Evolutionary conservation across 2,888 invertebrate species (phyloP).

Genomic region (Tillus elongatus): DNA sequence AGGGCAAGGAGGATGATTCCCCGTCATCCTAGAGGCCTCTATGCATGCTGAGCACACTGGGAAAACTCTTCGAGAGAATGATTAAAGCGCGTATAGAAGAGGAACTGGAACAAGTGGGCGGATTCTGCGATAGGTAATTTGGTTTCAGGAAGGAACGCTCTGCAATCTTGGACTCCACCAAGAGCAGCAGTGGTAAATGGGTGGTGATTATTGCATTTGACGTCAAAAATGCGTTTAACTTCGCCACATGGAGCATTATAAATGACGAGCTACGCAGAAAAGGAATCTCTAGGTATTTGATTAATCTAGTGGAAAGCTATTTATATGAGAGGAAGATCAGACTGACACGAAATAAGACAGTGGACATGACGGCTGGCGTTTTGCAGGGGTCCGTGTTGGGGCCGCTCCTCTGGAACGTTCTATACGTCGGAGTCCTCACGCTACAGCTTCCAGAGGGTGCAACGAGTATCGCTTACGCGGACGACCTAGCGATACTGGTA

Average conservation of each 20-base stretch:
- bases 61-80: not conserved
- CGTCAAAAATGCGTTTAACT: conserved; percentile 15
- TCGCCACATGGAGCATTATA: conserved; percentile 15
- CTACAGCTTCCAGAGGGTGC: conserved; percentile 8
- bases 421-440: conserved; percentile 14
- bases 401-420: conserved; percentile 14
- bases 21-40: not conserved
- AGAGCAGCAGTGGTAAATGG: not conserved
- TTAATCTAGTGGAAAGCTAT: conserved; percentile 10
- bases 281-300: conserved; percentile 9
- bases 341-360: not conserved
- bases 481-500: conserved; percentile 7
- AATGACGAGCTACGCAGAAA: conserved; percentile 7
- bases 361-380: conserved; percentile 12
- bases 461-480: conserved; percentile 7
- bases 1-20: not conserved
- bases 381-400: conserved; percentile 18
- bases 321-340: conserved; percentile 8
- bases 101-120: not conserved
- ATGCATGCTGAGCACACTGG: not conserved
- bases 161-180: not conserved
- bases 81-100: not conserved
- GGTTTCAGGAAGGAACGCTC: not conserved
- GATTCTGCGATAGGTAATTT: not conserved
- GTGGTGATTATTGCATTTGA: not conserved